A percentile compares a stretch with the other conserved stretches of the same genome.
phyloP scores from a whole-genome alignment of 2,888 invertebrate species.

The Macrophya alboannulata region DNA sequence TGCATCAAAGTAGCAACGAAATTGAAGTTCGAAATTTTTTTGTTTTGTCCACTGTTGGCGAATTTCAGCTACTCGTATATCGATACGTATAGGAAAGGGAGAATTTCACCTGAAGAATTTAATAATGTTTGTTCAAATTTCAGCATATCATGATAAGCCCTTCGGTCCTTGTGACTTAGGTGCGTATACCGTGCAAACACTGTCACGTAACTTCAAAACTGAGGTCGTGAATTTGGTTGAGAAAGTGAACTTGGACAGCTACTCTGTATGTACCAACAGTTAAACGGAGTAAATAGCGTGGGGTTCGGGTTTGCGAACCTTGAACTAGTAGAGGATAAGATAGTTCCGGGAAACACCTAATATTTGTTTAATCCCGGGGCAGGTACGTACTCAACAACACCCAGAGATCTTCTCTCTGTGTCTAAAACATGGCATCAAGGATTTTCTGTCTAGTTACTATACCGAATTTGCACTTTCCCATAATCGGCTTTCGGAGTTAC shows the following conservation, averaged over 20 bases:
- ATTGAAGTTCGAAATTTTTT: too few relatives aligned
- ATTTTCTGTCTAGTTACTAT: not conserved
- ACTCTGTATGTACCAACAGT: not conserved
- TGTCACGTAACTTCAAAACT: conserved; percentile 14
- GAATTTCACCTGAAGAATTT: not conserved
- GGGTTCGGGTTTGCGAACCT: not conserved
- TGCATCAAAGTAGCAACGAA: not conserved
- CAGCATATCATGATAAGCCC: not conserved
- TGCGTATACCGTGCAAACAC: not conserved
- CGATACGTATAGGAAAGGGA: too few relatives aligned
- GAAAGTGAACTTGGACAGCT: conserved; percentile 2
- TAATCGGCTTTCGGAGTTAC: not conserved
- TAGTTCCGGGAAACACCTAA: conserved; percentile 9
- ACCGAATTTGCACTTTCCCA: not conserved
- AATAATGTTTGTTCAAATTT: not conserved
- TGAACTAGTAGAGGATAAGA: not conserved
- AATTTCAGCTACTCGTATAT: too few relatives aligned
- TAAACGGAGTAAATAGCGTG: conserved; percentile 7
- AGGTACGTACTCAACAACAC: not conserved
- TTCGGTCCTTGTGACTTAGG: not conserved
- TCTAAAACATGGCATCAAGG: not conserved
- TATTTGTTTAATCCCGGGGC: not conserved
- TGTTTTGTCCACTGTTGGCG: too few relatives aligned
- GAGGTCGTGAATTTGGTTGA: not conserved
- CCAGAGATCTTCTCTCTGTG: not conserved